phyloP scores from a whole-genome alignment of 23 tunicate genomes.

The Pegea sp. region DNA sequence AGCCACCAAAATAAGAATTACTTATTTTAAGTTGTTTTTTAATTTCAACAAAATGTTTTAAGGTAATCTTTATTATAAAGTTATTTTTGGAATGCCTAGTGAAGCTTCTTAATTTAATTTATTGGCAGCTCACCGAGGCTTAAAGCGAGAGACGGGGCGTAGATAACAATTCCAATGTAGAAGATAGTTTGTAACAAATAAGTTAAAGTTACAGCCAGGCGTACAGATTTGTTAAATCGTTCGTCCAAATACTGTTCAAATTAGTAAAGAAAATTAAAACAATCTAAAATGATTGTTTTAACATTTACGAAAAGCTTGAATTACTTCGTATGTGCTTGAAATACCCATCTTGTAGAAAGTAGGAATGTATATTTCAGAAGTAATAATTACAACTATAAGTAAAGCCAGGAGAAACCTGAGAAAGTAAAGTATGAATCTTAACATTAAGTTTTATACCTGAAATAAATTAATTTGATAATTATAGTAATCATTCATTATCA shows the following conservation, averaged over 20 bases:
- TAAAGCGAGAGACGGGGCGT: conserved; percentile 39
- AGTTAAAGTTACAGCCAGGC: conserved; percentile 13
- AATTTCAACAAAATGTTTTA: no score
- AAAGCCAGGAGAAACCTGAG: conserved; percentile 30
- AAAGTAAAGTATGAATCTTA: no score
- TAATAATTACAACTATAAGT: conserved; percentile 25
- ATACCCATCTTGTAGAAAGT: conserved; percentile 39
- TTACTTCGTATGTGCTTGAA: conserved; percentile 86
- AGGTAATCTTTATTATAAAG: no score
- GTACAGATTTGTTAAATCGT: conserved; percentile 14
- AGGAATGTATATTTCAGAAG: conserved; percentile 74
- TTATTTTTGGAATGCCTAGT: background rate
- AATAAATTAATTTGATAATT: no score
- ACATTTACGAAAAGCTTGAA: no score
- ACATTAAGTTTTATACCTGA: no score
- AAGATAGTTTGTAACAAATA: conserved; percentile 20
- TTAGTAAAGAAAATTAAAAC: no score
- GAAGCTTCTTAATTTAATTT: background rate
- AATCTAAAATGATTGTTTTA: no score
- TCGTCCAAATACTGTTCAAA: conserved; percentile 30
- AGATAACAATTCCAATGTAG: conserved; percentile 34
- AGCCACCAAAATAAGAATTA: no score
- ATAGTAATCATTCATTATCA: no score
- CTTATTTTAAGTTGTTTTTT: no score
- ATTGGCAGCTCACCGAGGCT: conserved; percentile 18